Percentiles rank a stretch among this genome's conserved stretches.
These are phyloP conservation scores for Seladonia tumulorum DNA, from an alignment of 2,888 invertebrate genomes.

Conservation along the genomic window DNA sequence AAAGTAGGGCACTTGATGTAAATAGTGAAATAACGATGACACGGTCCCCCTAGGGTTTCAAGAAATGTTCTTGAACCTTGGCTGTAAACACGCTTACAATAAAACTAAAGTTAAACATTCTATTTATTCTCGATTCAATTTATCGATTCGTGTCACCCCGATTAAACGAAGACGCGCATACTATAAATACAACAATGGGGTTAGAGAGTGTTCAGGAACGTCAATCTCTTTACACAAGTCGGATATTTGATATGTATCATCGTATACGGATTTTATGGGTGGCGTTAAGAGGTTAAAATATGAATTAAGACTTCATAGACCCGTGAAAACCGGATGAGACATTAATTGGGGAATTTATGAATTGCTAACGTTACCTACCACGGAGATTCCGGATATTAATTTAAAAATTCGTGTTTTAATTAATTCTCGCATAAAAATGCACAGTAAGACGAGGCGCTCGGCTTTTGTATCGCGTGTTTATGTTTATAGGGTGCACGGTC, in stretches of 20 bases:
- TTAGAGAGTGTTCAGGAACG: not conserved
- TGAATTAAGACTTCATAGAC: not conserved
- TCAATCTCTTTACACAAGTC: not conserved
- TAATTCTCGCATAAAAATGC: not conserved
- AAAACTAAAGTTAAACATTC: too few species aligned
- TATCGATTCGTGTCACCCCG: not conserved
- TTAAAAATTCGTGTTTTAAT: not conserved
- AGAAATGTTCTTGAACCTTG: too few species aligned
- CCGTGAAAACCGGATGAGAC: not conserved
- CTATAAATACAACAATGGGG: not conserved
- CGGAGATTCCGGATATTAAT: not conserved
- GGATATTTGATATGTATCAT: slow-evolving; percentile 1
- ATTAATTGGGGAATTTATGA: slow-evolving; percentile 3
- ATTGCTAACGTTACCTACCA: not conserved
- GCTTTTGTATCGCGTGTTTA: not conserved
- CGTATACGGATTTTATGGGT: not conserved
- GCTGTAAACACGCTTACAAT: too few species aligned
- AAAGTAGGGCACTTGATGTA: too few species aligned
- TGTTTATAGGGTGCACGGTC: not conserved
- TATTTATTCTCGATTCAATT: not conserved
- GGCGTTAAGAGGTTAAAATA: not conserved
- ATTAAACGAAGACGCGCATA: not conserved
- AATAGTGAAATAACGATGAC: too few species aligned
- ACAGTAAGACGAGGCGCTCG: not conserved
- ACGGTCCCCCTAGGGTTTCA: too few species aligned